phyloP scores from a whole-genome alignment of 2,888 invertebrate species.

The Prenolepis imparis region DNA sequence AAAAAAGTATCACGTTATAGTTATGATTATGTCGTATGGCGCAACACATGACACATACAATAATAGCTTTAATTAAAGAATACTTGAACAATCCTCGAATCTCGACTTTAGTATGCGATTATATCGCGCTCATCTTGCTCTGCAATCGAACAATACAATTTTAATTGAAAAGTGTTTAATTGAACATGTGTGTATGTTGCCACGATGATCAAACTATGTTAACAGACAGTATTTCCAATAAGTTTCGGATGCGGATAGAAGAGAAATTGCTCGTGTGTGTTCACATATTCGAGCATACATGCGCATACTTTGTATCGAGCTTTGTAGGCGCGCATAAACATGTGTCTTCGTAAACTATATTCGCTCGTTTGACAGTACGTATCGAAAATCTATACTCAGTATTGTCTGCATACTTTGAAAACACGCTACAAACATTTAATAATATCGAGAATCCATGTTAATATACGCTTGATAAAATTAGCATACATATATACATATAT shows the following conservation, averaged over 20 bases:
- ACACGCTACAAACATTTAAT: conserved; percentile 7
- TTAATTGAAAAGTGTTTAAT: conserved; percentile 75
- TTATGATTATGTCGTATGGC: background rate
- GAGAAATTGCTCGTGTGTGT: background rate
- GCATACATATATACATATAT: background rate
- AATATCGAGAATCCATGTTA: conserved; percentile 22
- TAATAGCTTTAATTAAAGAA: conserved; percentile 3
- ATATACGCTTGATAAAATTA: background rate
- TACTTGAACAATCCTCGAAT: background rate
- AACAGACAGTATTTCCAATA: conserved; percentile 77
- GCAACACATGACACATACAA: background rate
- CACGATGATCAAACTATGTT: conserved; percentile 75
- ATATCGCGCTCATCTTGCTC: conserved; percentile 13
- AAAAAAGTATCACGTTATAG: background rate
- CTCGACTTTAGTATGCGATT: background rate
- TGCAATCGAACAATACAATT: conserved; percentile 49
- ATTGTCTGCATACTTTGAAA: conserved; percentile 2
- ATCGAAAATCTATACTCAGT: conserved; percentile 6
- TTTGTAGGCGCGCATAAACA: conserved; percentile 22
- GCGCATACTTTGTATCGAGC: background rate
- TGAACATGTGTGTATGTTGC: conserved; percentile 69
- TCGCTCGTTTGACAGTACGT: conserved; percentile 11
- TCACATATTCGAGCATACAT: conserved; percentile 19
- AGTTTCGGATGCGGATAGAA: conserved; percentile 53
- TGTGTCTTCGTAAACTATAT: conserved; percentile 15